Percentiles rank a stretch among this genome's conserved stretches.
Evolutionary conservation across 2,113 vertebrate genomes (phyloP).

Genomic region (Sterrhoptilus dennistouni): DNA sequence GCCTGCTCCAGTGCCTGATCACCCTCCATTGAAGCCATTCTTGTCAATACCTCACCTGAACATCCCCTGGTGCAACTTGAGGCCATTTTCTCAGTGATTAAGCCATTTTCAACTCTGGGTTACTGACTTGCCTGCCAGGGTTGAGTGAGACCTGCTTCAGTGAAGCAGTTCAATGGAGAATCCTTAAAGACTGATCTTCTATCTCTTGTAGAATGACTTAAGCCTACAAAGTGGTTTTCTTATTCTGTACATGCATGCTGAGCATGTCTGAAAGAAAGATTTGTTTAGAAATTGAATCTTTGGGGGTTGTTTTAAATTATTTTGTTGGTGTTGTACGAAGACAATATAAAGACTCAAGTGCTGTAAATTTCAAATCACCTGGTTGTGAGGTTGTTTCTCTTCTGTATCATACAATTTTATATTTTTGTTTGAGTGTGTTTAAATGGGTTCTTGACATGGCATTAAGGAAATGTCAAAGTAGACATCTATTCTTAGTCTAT

Average conservation of each 20-base stretch:
- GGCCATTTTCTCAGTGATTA: background rate
- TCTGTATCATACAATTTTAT: background rate
- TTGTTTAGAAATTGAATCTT: background rate
- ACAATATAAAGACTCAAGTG: background rate
- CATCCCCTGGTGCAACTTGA: background rate
- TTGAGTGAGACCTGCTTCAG: background rate
- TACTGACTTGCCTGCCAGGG: background rate
- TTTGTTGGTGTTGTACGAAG: background rate
- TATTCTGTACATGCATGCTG: background rate
- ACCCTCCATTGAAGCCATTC: background rate
- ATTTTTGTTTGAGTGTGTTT: background rate
- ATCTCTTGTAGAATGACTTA: background rate
- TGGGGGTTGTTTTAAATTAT: background rate
- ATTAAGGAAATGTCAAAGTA: constrained; percentile 41
- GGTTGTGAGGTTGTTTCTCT: background rate
- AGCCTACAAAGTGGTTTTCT: background rate
- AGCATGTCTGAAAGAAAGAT: background rate
- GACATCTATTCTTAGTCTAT: background rate
- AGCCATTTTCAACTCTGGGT: background rate
- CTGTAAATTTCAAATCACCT: background rate
- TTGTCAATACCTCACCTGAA: background rate
- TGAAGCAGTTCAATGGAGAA: background rate
- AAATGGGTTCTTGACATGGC: background rate
- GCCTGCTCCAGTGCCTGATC: background rate
- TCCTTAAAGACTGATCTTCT: background rate